Base-by-base conservation (phyloP, 2,113 vertebrate genomes). In the Alethe diademata region DNA sequence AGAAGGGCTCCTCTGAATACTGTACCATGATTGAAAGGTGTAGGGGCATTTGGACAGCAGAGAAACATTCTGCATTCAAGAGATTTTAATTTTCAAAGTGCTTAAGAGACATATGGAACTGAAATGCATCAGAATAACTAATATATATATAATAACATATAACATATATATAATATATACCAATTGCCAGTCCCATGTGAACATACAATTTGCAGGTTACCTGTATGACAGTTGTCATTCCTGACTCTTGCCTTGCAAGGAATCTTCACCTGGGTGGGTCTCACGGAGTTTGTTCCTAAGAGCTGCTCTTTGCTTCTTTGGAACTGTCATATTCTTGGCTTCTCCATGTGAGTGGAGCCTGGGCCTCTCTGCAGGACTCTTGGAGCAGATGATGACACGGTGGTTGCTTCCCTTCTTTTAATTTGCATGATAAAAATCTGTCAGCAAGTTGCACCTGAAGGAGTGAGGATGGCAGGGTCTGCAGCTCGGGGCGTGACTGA, bases 351-450 rank as follows among this genome's bases (percentile, higher is more conserved):
- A 98, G 80, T 88, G 2, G 92, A 97, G 84, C 94, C 97, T 19
- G 97, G 96, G 75, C 97, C 98, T 73, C 95, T 98, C 66, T 97
- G 97, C 9, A 97, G 98, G 53, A 97, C 97, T 23, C 96, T 98
- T 86, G 98, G 97, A 70, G 92, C 97, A 35, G 94, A 98, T 56
- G 98, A 98, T 36, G 98, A 98, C 81, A 95, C 96, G 8, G 97
- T 98, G 62, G 98, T 98, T 88, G 97, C 98, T 70, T 96, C 98
- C 69, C 97, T 99, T 78, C 97, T 99, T 51, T 95, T 98, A 15
- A 98, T 98, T 92, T 98, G 98, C 36, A 91, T 98, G 57, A 97
- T 99, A 86, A 98, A 98, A 88, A 98, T 98, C 90, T 98, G 97
- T 92, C 98, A 98, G 94, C 98, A 98, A 91, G 98, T 98, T 86